Conservation (phyloP, 2,888 invertebrate genomes). For the Acleris laterana region DNA sequence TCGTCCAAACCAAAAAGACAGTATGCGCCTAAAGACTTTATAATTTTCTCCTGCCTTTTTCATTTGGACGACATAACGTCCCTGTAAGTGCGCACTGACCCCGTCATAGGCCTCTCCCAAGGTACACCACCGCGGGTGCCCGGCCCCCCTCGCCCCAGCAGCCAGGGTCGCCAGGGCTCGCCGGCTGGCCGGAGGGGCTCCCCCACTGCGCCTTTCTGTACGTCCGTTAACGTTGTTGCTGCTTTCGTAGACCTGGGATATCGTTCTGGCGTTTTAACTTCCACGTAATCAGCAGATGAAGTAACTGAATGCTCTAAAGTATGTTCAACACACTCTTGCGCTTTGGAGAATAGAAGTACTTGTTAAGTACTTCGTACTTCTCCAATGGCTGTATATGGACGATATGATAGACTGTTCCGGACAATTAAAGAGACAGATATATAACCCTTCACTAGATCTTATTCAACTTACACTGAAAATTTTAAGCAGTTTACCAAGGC, state of each 20-base stretch:
- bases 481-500: too few relatives aligned
- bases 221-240: conserved; percentile 27
- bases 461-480: too few relatives aligned
- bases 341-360: too few relatives aligned
- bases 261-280: conserved; percentile 3
- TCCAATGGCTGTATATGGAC: too few relatives aligned
- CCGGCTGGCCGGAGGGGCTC: conserved; percentile 35
- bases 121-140: conserved; percentile 37
- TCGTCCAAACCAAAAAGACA: too few relatives aligned
- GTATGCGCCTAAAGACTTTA: not conserved
- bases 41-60: not conserved
- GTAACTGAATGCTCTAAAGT: too few relatives aligned
- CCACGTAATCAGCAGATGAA: not conserved
- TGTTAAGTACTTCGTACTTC: too few relatives aligned
- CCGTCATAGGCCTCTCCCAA: conserved; percentile 38
- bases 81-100: conserved; percentile 22
- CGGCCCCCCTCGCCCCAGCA: conserved; percentile 32
- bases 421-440: too few relatives aligned
- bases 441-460: too few relatives aligned
- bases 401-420: too few relatives aligned
- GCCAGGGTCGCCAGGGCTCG: conserved; percentile 25
- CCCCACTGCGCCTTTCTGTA: conserved; percentile 38
- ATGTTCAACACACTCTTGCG: too few relatives aligned
- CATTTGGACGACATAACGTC: conserved; percentile 8
- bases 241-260: conserved; percentile 21